Conservation (phyloP, 2,888 invertebrate genomes). For the Pemphredon lugubris region DNA sequence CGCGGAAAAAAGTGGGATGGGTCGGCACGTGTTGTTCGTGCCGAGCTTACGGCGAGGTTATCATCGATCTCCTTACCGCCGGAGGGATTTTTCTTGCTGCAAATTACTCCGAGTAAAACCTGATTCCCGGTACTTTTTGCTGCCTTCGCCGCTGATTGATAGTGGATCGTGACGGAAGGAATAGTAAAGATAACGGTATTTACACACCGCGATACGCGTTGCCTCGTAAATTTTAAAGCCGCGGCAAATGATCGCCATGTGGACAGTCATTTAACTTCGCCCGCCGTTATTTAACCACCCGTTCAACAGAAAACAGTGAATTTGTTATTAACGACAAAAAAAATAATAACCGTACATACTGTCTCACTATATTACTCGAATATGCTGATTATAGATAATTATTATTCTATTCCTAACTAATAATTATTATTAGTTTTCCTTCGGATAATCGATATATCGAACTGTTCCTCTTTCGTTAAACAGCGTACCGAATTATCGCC, state of each 20-base stretch:
- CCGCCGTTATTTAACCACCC: too few species aligned
- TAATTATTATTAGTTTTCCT: too few species aligned
- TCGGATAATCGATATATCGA: too few species aligned
- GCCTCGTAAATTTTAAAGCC: slow-evolving; percentile 35
- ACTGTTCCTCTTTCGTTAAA: too few species aligned
- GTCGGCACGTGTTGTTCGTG: slow-evolving; percentile 9
- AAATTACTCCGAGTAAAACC: slow-evolving; percentile 32
- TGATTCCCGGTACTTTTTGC: slow-evolving; percentile 15
- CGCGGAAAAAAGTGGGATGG: neutral
- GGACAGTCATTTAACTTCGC: neutral
- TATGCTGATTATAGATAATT: too few species aligned
- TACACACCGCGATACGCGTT: slow-evolving; percentile 11
- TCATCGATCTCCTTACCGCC: slow-evolving; percentile 31
- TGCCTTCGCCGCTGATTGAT: slow-evolving; percentile 37
- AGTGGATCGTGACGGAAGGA: slow-evolving; percentile 30
- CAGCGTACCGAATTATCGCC: too few species aligned
- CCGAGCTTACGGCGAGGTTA: slow-evolving; percentile 20
- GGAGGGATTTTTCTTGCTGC: slow-evolving; percentile 23
- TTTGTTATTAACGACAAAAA: too few species aligned
- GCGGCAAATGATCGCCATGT: neutral
- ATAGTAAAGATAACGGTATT: slow-evolving; percentile 44
- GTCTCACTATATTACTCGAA: too few species aligned
- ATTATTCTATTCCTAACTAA: too few species aligned
- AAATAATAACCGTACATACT: too few species aligned
- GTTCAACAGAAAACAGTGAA: too few species aligned